A percentile compares a stretch with the other conserved stretches of the same genome.
Conservation (phyloP, 2,888 invertebrate genomes). For the Drosophila quinaria region DNA sequence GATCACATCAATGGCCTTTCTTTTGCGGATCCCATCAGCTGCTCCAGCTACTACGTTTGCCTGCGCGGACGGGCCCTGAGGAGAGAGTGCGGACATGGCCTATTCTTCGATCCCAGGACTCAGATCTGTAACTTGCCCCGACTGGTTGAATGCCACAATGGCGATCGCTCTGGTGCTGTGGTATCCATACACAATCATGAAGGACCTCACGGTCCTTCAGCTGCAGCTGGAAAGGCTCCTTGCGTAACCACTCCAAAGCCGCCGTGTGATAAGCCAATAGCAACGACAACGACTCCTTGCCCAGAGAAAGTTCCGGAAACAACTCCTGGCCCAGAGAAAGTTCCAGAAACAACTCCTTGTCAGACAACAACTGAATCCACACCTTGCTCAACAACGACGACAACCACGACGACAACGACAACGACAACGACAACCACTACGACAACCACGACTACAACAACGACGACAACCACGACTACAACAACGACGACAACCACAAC, state of each 20-base stretch:
- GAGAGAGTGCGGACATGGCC: slow-evolving; percentile 47
- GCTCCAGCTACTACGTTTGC: slow-evolving; percentile 58
- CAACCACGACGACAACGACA: neutral
- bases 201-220: neutral
- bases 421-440: neutral
- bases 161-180: slow-evolving; percentile 44
- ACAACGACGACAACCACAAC: slow-evolving; percentile 8
- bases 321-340: neutral
- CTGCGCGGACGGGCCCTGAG: slow-evolving; percentile 52
- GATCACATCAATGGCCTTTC: slow-evolving; percentile 51
- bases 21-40: slow-evolving; percentile 55
- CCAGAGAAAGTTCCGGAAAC: neutral
- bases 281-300: slow-evolving; percentile 11
- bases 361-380: slow-evolving; percentile 3
- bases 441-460: neutral
- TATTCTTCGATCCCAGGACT: slow-evolving; percentile 47
- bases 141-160: slow-evolving; percentile 47
- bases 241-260: slow-evolving; percentile 43
- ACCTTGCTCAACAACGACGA: neutral
- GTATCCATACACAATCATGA: slow-evolving; percentile 22
- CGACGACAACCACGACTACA: neutral
- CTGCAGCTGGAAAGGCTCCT: slow-evolving; percentile 26
- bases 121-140: slow-evolving; percentile 52
- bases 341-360: neutral
- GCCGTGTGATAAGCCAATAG: slow-evolving; percentile 28